Evolutionary conservation across 1,140 invertebrate genomes (phyloP), one percentile per base, ranked within the genome.

Genomic region (Popillia japonica): DNA sequence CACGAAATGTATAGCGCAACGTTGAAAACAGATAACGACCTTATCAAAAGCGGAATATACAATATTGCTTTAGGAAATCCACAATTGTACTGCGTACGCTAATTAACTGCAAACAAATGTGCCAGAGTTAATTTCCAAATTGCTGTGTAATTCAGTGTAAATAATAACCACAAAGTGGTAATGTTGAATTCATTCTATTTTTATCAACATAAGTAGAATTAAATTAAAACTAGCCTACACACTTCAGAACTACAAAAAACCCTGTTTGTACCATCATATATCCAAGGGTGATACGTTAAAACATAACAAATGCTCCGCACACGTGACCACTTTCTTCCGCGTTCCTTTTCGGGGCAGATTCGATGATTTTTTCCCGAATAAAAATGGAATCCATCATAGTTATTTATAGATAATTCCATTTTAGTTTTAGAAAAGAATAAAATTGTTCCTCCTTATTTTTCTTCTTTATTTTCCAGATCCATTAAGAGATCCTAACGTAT

Each of bases 401-500:
- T n/a, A n/a, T n/a, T n/a, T n/a, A n/a, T n/a, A n/a, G n/a, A n/a
- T n/a, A n/a, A n/a, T n/a, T n/a, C n/a, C n/a, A n/a, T n/a, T n/a
- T n/a, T n/a, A n/a, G n/a, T n/a, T n/a, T n/a, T n/a, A n/a, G n/a
- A n/a, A n/a, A n/a, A n/a, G n/a, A n/a, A n/a, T n/a, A n/a, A n/a
- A n/a, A n/a, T n/a, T n/a, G n/a, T n/a, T n/a, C n/a, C n/a, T n/a
- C n/a, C n/a, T n/a, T n/a, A n/a, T n/a, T 27, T 23, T 75, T 42
- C 34, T 73, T 48, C 79, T 75, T 48, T 11, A 14, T 6, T 76
- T 89, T 88, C 74, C 87, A 93, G 92, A 92, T 88, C 91, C 90
- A 0, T 84, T 92, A 0, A 90, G 90, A 86, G 89, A 93, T 86
- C 91, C 91, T 2, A 89, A 89, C 72, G 90, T 92, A 78, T 93